Conservation (phyloP, 2,888 invertebrate species). For the Drosophila multiciliata region DNA sequence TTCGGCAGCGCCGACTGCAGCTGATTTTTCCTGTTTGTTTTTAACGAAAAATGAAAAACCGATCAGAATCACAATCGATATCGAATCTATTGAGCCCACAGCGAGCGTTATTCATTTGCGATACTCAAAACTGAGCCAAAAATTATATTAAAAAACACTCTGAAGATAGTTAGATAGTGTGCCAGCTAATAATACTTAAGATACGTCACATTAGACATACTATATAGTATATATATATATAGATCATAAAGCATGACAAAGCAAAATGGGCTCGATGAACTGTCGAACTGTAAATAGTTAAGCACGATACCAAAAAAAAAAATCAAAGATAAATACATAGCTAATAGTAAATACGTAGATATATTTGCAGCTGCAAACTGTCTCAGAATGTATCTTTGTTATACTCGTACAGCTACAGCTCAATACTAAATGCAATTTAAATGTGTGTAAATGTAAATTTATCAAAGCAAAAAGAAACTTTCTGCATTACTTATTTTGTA, state of each 20-base stretch:
- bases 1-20: not conserved
- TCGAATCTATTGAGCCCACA: conserved; percentile 74
- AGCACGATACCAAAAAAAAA: conserved; percentile 37
- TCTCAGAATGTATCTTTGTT: conserved; percentile 49
- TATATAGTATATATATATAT: conserved; percentile 20
- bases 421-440: conserved; percentile 40
- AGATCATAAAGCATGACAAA: conserved; percentile 36
- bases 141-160: conserved; percentile 56
- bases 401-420: conserved; percentile 47
- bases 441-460: conserved; percentile 42
- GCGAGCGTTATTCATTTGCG: conserved; percentile 70
- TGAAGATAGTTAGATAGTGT: conserved; percentile 34
- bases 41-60: conserved; percentile 37
- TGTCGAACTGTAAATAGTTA: conserved; percentile 41
- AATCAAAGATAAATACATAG: conserved; percentile 6
- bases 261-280: conserved; percentile 18
- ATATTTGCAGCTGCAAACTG: conserved; percentile 43
- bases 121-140: conserved; percentile 79
- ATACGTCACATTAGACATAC: conserved; percentile 25
- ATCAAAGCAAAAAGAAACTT: conserved; percentile 40
- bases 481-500: conserved; percentile 56
- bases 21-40: conserved; percentile 21
- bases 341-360: conserved; percentile 2
- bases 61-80: conserved; percentile 70
- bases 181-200: conserved; percentile 34